Conservation (phyloP, 2,797 vertebrate genomes). For the Xenopus petersii region DNA sequence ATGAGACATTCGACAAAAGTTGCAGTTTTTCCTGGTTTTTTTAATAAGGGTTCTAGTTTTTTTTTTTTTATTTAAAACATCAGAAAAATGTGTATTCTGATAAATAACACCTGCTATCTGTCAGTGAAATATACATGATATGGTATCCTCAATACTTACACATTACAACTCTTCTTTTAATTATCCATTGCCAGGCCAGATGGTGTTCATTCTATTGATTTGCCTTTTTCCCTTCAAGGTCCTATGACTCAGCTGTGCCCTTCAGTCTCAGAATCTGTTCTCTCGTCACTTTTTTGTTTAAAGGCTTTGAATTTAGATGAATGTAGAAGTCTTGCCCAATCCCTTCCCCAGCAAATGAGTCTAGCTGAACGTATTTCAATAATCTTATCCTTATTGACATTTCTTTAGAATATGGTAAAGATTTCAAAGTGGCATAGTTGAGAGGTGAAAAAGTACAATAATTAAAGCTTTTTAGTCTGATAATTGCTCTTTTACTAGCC, state of each 20-base stretch:
- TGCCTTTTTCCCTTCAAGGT: neutral
- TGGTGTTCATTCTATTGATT: neutral
- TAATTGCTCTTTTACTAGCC: constrained; percentile 27
- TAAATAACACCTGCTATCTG: no score
- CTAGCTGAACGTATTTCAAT: constrained; percentile 7
- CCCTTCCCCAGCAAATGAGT: neutral
- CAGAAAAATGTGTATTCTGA: no score
- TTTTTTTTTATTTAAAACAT: no score
- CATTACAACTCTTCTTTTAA: neutral
- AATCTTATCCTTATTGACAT: constrained; percentile 20
- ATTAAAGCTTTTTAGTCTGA: constrained; percentile 28
- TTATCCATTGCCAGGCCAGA: neutral
- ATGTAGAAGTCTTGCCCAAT: neutral
- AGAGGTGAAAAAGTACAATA: constrained; percentile 12
- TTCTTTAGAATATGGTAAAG: constrained; percentile 5
- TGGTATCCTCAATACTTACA: no score
- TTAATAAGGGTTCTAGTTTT: no score
- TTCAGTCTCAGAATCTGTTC: constrained; percentile 1
- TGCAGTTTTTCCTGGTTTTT: no score
- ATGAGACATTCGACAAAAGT: no score
- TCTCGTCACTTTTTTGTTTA: neutral
- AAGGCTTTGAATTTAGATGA: neutral
- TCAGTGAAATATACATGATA: no score
- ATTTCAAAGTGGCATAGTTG: constrained; percentile 17
- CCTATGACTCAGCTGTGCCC: constrained; percentile 1